Evolutionary conservation across 2,113 vertebrate species (phyloP).

Genomic region (Pogona vitticeps): DNA sequence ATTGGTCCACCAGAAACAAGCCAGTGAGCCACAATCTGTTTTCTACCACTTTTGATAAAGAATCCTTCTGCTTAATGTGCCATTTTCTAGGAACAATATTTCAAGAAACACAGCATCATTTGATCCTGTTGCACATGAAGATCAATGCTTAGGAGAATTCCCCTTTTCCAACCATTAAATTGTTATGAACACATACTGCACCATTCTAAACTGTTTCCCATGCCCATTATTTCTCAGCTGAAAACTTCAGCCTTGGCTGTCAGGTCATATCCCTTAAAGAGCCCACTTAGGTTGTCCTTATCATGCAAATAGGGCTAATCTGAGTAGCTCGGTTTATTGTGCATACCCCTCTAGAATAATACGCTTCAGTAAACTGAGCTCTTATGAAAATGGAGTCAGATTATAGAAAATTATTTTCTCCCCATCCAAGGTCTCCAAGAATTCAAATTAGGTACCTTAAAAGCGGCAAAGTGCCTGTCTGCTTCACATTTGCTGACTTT

Average conservation of each 20-base stretch:
- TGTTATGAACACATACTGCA: background rate
- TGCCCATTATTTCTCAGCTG: conserved; percentile 11
- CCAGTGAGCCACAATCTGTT: background rate
- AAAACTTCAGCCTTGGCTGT: conserved; percentile 44
- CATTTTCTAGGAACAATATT: background rate
- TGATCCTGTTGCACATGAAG: background rate
- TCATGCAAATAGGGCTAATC: conserved; percentile 35
- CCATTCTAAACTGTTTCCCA: background rate
- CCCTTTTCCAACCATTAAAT: background rate
- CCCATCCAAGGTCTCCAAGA: conserved; percentile 24
- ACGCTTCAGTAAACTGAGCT: conserved; percentile 45
- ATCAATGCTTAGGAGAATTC: background rate
- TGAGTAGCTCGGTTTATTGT: conserved; percentile 14
- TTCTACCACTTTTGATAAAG: background rate
- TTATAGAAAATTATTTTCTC: conserved; percentile 41
- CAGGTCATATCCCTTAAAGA: conserved; percentile 41
- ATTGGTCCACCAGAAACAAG: background rate
- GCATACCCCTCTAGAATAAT: conserved; percentile 8
- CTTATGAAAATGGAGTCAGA: conserved; percentile 47
- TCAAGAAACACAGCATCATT: background rate
- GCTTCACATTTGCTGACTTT: background rate
- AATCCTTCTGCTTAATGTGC: background rate
- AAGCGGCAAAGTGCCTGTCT: conserved; percentile 1
- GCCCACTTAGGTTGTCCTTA: conserved; percentile 16
- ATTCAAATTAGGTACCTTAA: conserved; percentile 38